Conservation (phyloP, 2,888 invertebrate species). For the Chromoteleia sp. region DNA sequence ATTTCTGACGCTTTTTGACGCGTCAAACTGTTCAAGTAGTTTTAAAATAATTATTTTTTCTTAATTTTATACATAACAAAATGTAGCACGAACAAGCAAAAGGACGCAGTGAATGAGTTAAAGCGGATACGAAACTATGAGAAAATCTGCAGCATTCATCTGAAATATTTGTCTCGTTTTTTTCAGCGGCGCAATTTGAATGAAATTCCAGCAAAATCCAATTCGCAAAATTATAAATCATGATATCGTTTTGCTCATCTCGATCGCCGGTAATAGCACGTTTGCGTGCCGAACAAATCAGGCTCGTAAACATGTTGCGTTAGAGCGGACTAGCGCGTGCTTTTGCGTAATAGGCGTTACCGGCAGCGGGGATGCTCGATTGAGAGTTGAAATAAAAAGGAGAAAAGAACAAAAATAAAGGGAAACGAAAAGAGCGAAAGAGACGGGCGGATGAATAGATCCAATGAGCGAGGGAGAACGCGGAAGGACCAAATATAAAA, state of each 20-base stretch:
- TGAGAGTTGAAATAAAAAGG: constrained; percentile 24
- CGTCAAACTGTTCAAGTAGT: too few species aligned
- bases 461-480: too few species aligned
- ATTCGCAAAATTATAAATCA: constrained; percentile 65
- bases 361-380: constrained; percentile 54
- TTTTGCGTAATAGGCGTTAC: constrained; percentile 65
- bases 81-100: too few species aligned
- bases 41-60: too few species aligned
- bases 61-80: too few species aligned
- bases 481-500: neutral
- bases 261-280: constrained; percentile 62
- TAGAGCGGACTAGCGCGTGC: constrained; percentile 55
- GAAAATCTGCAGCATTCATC: neutral
- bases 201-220: constrained; percentile 59
- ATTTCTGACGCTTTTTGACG: too few species aligned
- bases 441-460: too few species aligned
- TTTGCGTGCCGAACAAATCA: constrained; percentile 68
- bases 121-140: too few species aligned
- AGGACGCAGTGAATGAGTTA: too few species aligned
- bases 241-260: constrained; percentile 54
- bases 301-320: constrained; percentile 66
- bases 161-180: constrained; percentile 8
- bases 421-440: constrained; percentile 2
- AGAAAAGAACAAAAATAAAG: neutral
- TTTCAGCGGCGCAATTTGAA: constrained; percentile 29